Base-by-base conservation (phyloP, 2,888 invertebrate species). In the Lasioglossum lativentre region DNA sequence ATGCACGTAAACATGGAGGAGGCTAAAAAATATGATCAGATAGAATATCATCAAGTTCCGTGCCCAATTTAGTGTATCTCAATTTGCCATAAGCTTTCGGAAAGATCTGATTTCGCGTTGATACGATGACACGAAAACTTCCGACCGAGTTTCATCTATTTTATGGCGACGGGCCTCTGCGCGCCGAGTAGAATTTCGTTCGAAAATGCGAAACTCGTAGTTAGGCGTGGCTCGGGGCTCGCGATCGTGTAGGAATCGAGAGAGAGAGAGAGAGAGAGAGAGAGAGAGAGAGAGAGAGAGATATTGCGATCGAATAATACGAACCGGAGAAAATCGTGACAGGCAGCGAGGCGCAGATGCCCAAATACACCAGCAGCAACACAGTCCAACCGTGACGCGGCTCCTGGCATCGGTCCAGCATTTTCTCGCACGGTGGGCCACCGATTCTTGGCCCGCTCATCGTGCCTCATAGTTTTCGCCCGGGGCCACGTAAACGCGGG, bases 371-470 rank as follows among this genome's bases (percentile, higher is more conserved):
- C 87, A 93, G 89, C 88, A 93, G 90, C 90, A 92, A 90, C 90
- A 90, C 88, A 88, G 91, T 86, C 86, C 92, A 89, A 80, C 80
- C 87, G 86, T 90, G 92, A 90, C 90, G 86, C 80, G 85, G 85
- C 86, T 92, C 89, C 89, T 93, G 92, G 92, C 92, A 89, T 34
- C 19, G 73, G 84, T 92, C 92, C 92, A 93, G 87, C 86, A 88
- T 91, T 90, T 91, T 90, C 90, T 90, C 89, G 85, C 87, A 91
- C 82, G 89, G 88, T 90, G 90, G 91, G 91, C 93, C 93, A 92
- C 92, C 92, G 92, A 93, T 93, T 93, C 92, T 93, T 93, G 89
- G 93, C 92, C 93, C 91, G 92, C 88, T 93, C 94, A 94, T 94
- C 93, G 92, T 92, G 89, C 88, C 89, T 86, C 87, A 94, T 94